Evolutionary conservation across 1,140 invertebrate genomes (phyloP).

Genomic region (Halictus rubicundus): DNA sequence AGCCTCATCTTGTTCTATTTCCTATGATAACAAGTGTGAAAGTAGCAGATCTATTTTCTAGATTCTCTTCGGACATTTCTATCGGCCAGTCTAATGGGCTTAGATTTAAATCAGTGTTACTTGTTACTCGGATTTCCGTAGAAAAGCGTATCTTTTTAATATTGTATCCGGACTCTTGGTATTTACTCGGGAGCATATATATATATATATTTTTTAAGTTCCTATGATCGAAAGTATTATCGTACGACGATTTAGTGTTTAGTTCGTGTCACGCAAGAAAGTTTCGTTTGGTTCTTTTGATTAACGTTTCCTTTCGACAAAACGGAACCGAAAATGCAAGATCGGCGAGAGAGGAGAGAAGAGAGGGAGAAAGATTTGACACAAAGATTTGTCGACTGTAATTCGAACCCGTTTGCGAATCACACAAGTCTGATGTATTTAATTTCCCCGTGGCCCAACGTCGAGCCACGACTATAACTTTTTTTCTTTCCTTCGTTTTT

Average conservation of each 20-base stretch:
- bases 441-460: not conserved
- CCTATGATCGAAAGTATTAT: constrained; percentile 43
- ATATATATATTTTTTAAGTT: constrained; percentile 27
- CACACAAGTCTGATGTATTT: constrained; percentile 8
- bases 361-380: too few relatives aligned
- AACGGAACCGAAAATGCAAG: not conserved
- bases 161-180: not conserved
- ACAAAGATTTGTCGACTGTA: not conserved
- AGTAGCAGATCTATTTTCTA: constrained; percentile 48
- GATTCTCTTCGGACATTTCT: constrained; percentile 37
- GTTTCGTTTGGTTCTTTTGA: not conserved
- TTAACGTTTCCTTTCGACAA: not conserved
- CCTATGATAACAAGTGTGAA: constrained; percentile 33
- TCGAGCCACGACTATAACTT: not conserved
- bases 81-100: not conserved
- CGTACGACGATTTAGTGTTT: constrained; percentile 10
- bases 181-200: not conserved
- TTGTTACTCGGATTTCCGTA: constrained; percentile 40
- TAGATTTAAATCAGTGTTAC: constrained; percentile 32
- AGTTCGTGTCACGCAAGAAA: constrained; percentile 2
- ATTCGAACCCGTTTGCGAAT: not conserved
- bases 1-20: constrained; percentile 19
- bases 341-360: not conserved
- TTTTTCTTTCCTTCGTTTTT: constrained; percentile 5
- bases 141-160: constrained; percentile 14